Evolutionary conservation across 2,113 vertebrate species (phyloP), one percentile per base, ranked within the genome.

Genomic region (Oriolus oriolus): DNA sequence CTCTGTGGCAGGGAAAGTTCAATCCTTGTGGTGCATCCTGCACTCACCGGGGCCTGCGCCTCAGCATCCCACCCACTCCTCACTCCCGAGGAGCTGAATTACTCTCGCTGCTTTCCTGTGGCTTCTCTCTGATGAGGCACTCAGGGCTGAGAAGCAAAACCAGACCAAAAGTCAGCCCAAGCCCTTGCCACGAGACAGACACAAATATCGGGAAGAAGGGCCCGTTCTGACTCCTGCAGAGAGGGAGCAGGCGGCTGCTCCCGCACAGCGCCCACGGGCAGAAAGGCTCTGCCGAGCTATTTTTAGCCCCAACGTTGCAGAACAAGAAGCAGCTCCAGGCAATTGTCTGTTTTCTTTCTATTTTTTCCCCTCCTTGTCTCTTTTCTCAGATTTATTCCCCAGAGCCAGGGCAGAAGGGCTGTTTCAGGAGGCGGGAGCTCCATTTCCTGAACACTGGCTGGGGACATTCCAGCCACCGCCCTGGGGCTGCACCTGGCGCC

Each of bases 1-100:
- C 91, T 89, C 87, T 33, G 42, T 53, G 94, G 94, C 97, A 93
- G 91, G 90, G 93, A 75, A 95, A 97, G 97, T 97, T 97, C 97
- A 76, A 69, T 97, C 93, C 50, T 66, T 91, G 18, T 20, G 68
- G 90, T 4, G 16, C 81, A 66, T 92, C 95, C 81, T 83, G 92
- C 96, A 33, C 79, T 76, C 96, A 78, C 94, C 0, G 47, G 82
- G 89, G 10, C 10, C 28, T 23, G 65, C 6, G 28, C 84, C 77
- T 44, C 31, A 17, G 93, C 81, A 88, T 69, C 95, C 76, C 49
- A 10, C 65, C 63, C 49, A 3, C 33, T 64, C 79, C 57, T 73
- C 82, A 49, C 61, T 89, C 85, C 92, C 61, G 19, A 24, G 65
- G 44, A 81, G 75, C 65, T 61, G 59, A 68, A 49, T 52, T 42